Conservation (phyloP, 2,113 vertebrate genomes). For the Hippocampus barbouri region DNA sequence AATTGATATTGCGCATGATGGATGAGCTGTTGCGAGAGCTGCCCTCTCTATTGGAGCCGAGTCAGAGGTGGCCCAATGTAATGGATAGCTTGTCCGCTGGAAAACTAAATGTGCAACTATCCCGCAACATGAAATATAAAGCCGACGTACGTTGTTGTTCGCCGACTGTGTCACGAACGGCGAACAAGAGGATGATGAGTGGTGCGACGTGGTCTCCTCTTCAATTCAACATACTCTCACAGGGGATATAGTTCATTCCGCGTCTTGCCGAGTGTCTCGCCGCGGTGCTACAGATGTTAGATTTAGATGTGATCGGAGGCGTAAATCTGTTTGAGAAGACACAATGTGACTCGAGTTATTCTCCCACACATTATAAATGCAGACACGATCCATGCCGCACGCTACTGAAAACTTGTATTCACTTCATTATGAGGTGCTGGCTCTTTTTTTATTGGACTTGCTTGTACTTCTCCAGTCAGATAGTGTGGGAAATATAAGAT, state of each 20-base stretch:
- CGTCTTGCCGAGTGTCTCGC: conserved; percentile 41
- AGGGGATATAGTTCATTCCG: conserved; percentile 40
- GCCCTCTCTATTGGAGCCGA: conserved; percentile 63
- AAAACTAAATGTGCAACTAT: conserved; percentile 71
- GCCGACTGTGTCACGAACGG: conserved; percentile 62
- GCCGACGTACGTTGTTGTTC: conserved; percentile 31
- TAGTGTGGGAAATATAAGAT: conserved; percentile 55
- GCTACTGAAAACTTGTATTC: conserved; percentile 14
- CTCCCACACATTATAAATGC: conserved; percentile 12
- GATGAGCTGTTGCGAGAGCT: conserved; percentile 71
- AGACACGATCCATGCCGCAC: conserved; percentile 8
- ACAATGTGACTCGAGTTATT: conserved; percentile 17
- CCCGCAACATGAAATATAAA: conserved; percentile 60
- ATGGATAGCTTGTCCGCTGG: conserved; percentile 68
- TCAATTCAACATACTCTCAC: conserved; percentile 58
- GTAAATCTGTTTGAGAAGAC: conserved; percentile 23
- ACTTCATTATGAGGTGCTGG: conserved; percentile 23
- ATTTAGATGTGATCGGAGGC: conserved; percentile 29
- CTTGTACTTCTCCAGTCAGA: conserved; percentile 43
- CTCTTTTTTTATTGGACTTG: conserved; percentile 34
- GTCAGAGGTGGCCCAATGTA: conserved; percentile 75
- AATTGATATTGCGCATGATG: conserved; percentile 76
- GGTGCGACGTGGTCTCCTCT: conserved; percentile 62
- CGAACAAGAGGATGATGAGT: conserved; percentile 76
- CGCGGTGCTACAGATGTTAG: conserved; percentile 55